A percentile compares a stretch with the other conserved stretches of the same genome.
Conservation (phyloP, 2,888 invertebrate genomes). For the Polia nebulosa region DNA sequence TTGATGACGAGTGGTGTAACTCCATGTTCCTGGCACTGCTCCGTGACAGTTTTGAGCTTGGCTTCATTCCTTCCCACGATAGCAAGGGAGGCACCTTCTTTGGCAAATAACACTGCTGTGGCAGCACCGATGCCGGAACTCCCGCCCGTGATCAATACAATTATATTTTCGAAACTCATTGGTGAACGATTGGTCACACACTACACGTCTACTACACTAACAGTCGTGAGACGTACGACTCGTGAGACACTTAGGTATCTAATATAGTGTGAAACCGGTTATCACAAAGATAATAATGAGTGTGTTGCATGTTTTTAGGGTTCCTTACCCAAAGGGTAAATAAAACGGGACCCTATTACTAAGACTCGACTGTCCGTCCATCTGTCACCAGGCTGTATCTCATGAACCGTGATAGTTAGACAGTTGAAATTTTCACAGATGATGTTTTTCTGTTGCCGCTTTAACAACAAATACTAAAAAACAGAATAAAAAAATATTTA, state of each 20-base stretch:
- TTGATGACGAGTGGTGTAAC: conserved; percentile 50
- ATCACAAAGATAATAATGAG: conserved; percentile 12
- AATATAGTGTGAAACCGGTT: neutral
- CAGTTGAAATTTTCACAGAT: no score
- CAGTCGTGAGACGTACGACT: neutral
- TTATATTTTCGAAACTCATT: conserved; percentile 68
- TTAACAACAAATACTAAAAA: no score
- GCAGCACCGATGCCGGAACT: conserved; percentile 80
- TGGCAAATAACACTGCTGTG: conserved; percentile 71
- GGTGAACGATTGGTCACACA: neutral
- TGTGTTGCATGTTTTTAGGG: no score
- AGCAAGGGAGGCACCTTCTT: conserved; percentile 72
- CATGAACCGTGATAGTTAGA: no score
- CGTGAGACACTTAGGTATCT: neutral
- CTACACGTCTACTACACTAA: neutral
- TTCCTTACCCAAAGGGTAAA: no score
- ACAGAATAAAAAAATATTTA: no score
- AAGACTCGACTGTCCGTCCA: no score
- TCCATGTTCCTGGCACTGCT: conserved; percentile 36
- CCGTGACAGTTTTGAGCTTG: conserved; percentile 66
- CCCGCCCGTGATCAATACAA: conserved; percentile 75
- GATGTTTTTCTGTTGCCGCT: no score
- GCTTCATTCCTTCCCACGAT: conserved; percentile 72
- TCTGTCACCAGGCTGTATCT: no score
- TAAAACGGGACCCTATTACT: no score